Evolutionary conservation across 1,140 invertebrate genomes (phyloP).

Genomic region (Drosophila orena): DNA sequence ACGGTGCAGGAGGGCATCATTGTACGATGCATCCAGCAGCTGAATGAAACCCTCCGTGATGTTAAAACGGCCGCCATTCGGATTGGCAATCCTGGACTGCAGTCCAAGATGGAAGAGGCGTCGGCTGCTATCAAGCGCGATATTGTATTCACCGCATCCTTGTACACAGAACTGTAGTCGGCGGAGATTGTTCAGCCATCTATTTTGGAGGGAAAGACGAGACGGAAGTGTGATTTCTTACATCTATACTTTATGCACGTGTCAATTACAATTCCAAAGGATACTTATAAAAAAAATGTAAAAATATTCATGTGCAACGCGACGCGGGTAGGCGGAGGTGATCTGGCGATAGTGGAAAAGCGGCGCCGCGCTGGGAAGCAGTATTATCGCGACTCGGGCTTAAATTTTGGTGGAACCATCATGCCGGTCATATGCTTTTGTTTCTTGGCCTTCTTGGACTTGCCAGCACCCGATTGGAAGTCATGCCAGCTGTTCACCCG

Average conservation of each 20-base stretch:
- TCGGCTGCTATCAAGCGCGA: conserved; percentile 97
- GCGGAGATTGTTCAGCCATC: neutral
- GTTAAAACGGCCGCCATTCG: conserved; percentile 96
- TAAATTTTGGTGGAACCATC: conserved; percentile 97
- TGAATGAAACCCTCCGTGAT: conserved; percentile 96
- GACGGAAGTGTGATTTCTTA: conserved; percentile 48
- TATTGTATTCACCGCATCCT: conserved; percentile 98
- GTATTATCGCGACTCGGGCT: conserved; percentile 95
- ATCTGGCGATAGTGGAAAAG: neutral
- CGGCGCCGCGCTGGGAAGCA: conserved; percentile 20
- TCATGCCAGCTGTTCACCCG: conserved; percentile 98
- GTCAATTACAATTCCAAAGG: conserved; percentile 69
- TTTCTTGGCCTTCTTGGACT: conserved; percentile 90
- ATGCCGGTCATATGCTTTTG: conserved; percentile 88
- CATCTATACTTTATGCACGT: conserved; percentile 64
- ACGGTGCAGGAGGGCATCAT: conserved; percentile 99
- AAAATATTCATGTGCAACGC: conserved; percentile 49
- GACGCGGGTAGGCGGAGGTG: conserved; percentile 20
- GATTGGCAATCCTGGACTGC: conserved; percentile 95
- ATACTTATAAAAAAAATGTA: conserved; percentile 80
- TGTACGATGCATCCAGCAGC: conserved; percentile 97
- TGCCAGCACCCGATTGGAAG: conserved; percentile 92
- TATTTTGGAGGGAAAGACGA: conserved; percentile 5
- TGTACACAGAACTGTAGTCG: conserved; percentile 90
- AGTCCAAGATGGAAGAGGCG: conserved; percentile 98